Evolutionary conservation across 2,888 invertebrate species (phyloP).

Genomic region (Bellardia pandia): DNA sequence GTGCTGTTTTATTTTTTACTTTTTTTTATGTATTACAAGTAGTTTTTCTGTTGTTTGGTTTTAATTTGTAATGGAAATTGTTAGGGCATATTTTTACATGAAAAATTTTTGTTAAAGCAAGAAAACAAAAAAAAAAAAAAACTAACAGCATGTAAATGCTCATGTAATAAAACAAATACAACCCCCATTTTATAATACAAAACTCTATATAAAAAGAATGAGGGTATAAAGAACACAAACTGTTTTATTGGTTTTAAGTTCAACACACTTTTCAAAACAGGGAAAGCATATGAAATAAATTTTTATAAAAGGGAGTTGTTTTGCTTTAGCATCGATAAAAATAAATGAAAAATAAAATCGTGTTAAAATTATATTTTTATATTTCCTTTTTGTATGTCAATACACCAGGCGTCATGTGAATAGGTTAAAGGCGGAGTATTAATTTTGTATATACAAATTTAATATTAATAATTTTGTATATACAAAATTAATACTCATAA

Average conservation of each 20-base stretch:
- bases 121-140: background rate
- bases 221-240: constrained; percentile 5
- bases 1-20: background rate
- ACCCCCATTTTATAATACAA: constrained; percentile 38
- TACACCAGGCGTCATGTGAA: constrained; percentile 26
- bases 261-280: constrained; percentile 36
- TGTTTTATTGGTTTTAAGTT: constrained; percentile 36
- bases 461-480: no score
- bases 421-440: background rate
- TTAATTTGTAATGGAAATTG: constrained; percentile 17
- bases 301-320: constrained; percentile 19
- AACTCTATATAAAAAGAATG: background rate
- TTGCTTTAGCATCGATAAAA: background rate
- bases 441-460: no score
- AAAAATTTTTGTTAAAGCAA: background rate
- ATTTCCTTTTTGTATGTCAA: constrained; percentile 3
- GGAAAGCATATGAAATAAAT: background rate
- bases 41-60: background rate
- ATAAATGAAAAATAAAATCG: background rate
- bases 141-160: background rate
- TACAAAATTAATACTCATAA: no score
- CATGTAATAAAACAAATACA: constrained; percentile 30
- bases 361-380: background rate
- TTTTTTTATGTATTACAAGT: background rate
- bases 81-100: constrained; percentile 15